phyloP scores from a whole-genome alignment of 2,113 vertebrate species.

The Solea senegalensis region DNA sequence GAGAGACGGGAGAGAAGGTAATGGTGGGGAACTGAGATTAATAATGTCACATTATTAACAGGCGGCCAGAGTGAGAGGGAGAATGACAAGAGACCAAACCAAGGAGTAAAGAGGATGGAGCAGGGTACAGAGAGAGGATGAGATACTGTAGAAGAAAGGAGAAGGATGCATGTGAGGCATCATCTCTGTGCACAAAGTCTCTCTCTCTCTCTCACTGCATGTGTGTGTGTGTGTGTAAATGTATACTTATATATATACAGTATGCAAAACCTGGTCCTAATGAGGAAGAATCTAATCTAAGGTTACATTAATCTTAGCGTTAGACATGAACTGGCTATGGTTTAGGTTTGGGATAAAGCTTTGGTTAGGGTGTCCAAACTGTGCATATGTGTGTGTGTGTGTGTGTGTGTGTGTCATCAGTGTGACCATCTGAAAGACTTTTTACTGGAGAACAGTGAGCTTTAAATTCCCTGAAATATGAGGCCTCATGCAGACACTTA shows the following conservation, averaged over 20 bases:
- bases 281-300: too few relatives aligned
- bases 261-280: too few relatives aligned
- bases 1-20: conserved; percentile 21
- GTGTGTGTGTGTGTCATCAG: conserved; percentile 1
- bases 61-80: conserved; percentile 19
- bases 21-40: conserved; percentile 48
- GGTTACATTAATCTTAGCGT: too few relatives aligned
- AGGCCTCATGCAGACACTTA: conserved; percentile 13
- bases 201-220: too few relatives aligned
- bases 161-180: conserved; percentile 17
- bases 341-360: too few relatives aligned
- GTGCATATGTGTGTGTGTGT: conserved; percentile 1
- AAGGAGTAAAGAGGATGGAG: conserved; percentile 8
- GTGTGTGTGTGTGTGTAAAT: background rate
- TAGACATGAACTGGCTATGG: too few relatives aligned
- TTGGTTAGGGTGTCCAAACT: too few relatives aligned
- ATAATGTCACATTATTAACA: conserved; percentile 55
- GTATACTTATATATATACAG: background rate
- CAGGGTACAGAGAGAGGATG: background rate
- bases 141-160: background rate
- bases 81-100: conserved; percentile 16
- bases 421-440: conserved; percentile 22
- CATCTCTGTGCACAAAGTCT: too few relatives aligned
- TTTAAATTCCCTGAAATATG: conserved; percentile 24
- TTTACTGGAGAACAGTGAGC: conserved; percentile 30